Evolutionary conservation across 2,113 vertebrate genomes (phyloP), one percentile per base, ranked within the genome.

Genomic region (Bostrychus sinensis): DNA sequence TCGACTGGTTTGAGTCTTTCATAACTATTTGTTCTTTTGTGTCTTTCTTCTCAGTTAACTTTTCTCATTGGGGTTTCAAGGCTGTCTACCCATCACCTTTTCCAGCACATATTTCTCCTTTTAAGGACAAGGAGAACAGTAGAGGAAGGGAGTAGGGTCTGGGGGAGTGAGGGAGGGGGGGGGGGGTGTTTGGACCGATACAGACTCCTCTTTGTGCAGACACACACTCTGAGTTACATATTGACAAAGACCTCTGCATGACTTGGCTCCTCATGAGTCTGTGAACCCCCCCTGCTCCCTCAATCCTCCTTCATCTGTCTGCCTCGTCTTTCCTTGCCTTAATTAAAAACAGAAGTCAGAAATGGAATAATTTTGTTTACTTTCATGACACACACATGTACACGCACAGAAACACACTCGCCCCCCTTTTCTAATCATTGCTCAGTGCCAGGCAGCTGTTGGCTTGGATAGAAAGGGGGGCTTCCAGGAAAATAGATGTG

Each of bases 191-290:
- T 84, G 87, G 82, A 85, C 84, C 75, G 76, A 87, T 81, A 82
- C 88, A 89, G 84, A 83, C 80, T 83, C 70, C 64, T 81, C 85
- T 89, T 89, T 89, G 88, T 89, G 68, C 60, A 57, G 56, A 64
- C 19, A 41, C 66, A 78, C 50, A 75, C 71, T 70, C 68, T 57
- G 62, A 17, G 80, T 85, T 83, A 86, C 78, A 86, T 78, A 88
- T 87, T 88, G 80, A 90, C 80, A 56, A 70, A 68, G 68, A 80
- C 54, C 60, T 66, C 78, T 61, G 66, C 76, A 80, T 87, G 82
- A 81, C 72, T 86, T 76, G 73, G 78, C 73, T 75, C 60, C 74
- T 75, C 80, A 17, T 81, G 78, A 85, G 79, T 41, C 46, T 70
- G 2, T 39, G 43, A 2, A 36, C 43, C 62, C 66, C 37, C 25